Evolutionary conservation across 2,797 vertebrate genomes (phyloP).

Genomic region (Falco naumanni): DNA sequence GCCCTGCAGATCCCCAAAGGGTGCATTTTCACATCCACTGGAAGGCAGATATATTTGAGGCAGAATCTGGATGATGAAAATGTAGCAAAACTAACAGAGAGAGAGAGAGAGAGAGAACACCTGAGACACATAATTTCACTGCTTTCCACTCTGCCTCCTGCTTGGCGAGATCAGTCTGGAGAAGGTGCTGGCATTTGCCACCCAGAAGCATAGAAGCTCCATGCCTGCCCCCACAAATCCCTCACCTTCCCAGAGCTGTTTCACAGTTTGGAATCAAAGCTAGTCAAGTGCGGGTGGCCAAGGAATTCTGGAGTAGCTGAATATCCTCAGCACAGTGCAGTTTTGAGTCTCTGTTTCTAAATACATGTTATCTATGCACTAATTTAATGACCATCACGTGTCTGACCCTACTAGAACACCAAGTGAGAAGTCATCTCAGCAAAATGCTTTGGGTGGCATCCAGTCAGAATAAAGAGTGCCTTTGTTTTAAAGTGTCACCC

Average conservation of each 20-base stretch:
- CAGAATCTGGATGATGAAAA: background rate
- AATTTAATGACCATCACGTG: background rate
- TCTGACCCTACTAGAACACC: background rate
- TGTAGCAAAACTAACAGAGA: background rate
- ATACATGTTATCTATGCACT: background rate
- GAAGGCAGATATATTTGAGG: background rate
- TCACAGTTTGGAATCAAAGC: background rate
- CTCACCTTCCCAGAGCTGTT: background rate
- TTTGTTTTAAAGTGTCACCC: background rate
- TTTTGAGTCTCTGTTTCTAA: background rate
- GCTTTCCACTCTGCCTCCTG: background rate
- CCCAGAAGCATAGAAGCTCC: background rate
- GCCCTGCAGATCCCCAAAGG: background rate
- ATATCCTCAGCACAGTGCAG: background rate
- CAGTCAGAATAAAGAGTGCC: background rate
- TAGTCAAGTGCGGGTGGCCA: background rate
- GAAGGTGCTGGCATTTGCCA: background rate
- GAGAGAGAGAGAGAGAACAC: background rate
- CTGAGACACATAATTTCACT: background rate
- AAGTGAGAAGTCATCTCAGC: background rate
- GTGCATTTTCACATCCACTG: background rate
- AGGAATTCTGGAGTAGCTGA: background rate
- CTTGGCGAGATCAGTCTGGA: background rate
- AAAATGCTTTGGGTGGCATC: background rate
- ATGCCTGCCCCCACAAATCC: background rate